Conservation (phyloP, 2,113 vertebrate genomes). For the Mus pahari region DNA sequence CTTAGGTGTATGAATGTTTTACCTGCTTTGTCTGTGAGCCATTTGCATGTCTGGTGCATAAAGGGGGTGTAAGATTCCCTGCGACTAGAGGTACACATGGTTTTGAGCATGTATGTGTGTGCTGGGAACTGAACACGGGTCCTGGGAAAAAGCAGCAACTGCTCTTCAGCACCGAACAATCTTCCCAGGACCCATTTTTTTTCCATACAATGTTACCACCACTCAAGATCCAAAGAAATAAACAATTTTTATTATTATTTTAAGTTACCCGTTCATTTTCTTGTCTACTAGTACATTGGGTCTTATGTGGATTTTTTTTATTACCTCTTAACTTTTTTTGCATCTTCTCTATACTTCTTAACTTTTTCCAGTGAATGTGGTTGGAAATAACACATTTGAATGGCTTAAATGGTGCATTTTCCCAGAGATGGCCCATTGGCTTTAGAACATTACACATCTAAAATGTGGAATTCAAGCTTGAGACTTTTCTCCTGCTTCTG, state of each 20-base stretch:
- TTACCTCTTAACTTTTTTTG: not conserved
- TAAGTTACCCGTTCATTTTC: conserved; percentile 50
- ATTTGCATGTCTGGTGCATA: not conserved
- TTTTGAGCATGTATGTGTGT: not conserved
- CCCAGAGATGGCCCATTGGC: conserved; percentile 2
- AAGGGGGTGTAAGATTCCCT: no score
- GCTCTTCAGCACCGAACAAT: rapidly evolving
- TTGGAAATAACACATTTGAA: conserved; percentile 62
- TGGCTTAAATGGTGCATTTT: not conserved
- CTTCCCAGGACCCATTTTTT: not conserved
- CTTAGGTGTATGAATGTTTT: not conserved
- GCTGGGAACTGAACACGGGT: not conserved
- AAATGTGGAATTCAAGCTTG: not conserved
- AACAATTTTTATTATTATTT: not conserved
- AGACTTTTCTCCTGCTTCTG: conserved; percentile 44
- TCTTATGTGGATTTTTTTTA: not conserved
- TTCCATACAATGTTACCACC: not conserved
- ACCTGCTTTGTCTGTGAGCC: not conserved
- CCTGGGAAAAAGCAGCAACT: not conserved
- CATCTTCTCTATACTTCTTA: conserved; percentile 30
- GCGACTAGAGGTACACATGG: not conserved
- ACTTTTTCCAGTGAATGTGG: conserved; percentile 64
- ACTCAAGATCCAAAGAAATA: conserved; percentile 15
- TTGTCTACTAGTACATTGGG: conserved; percentile 37
- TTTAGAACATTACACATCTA: conserved; percentile 13